Evolutionary conservation across 2,797 vertebrate genomes (phyloP), one percentile per base, ranked within the genome.

Genomic region (Ibycter americanus): DNA sequence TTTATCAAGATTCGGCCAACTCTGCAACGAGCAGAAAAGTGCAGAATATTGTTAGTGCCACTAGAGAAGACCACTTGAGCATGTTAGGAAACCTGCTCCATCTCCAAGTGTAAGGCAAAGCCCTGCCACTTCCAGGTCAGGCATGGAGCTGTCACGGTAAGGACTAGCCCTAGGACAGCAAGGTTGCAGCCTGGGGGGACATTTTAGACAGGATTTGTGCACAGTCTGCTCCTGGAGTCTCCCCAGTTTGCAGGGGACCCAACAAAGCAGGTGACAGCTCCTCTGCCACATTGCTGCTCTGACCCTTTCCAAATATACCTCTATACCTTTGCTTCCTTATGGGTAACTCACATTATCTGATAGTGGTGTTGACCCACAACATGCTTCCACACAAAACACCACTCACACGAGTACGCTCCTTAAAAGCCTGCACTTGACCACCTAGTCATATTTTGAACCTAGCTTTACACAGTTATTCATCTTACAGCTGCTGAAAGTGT

Each of bases 401-500:
- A 0, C 46, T 82, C 46, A 49, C 46, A 61, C 11, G 49, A 74
- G 15, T 29, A 29, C 4, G 3, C 15, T 44, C 55, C 49, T 91
- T 76, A 36, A 68, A 84, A 87, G 23, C 52, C 44, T 95, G 62
- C 56, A 63, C 77, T 87, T 76, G 44, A 82, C 87, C 34, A 83
- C 25, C 76, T 56, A 65, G 63, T 47, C 61, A 42, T 34, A 81
- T 63, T 83, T 34, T 71, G 79, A 92, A 77, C 49, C 31, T 12
- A 40, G 32, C 80, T 54, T 76, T 56, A n/a, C 49, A 62, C 87
- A 74, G 15, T 77, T 92, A 79, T 67, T 86, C 86, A 92, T 82
- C 36, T 72, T 89, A 56, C 59, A 62, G 59, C 76, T 83, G 54
- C 54, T 0, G 0, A 74, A 71, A 83, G 79, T 3, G 0, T 29